These are phyloP conservation scores for Lasioglossum vierecki DNA, from an alignment of 2,888 invertebrate genomes.

Conservation along the genomic window DNA sequence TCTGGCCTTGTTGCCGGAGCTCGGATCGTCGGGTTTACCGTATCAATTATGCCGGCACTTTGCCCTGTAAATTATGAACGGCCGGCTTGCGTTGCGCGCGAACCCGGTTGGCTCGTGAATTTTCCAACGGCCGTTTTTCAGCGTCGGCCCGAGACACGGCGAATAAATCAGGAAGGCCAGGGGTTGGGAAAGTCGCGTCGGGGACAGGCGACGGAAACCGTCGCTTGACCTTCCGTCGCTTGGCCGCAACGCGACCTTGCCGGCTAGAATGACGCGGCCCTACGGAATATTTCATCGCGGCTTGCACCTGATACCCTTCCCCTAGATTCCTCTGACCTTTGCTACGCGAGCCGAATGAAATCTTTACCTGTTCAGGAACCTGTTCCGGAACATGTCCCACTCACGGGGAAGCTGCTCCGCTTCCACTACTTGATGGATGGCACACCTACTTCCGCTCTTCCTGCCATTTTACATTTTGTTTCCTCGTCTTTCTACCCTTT, in stretches of 20 bases:
- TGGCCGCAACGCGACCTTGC: slow-evolving; percentile 57
- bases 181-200: slow-evolving; percentile 20
- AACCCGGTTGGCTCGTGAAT: slow-evolving; percentile 39
- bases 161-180: slow-evolving; percentile 63
- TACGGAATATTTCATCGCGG: slow-evolving; percentile 63
- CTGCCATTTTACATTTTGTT: neutral
- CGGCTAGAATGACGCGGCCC: slow-evolving; percentile 54
- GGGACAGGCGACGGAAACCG: slow-evolving; percentile 47
- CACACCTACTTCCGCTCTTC: neutral
- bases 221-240: slow-evolving; percentile 62
- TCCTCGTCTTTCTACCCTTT: neutral
- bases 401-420: neutral
- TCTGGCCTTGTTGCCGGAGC: slow-evolving; percentile 5
- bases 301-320: slow-evolving; percentile 39
- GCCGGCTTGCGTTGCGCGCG: slow-evolving; percentile 7
- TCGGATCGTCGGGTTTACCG: slow-evolving; percentile 6
- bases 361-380: neutral
- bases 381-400: neutral
- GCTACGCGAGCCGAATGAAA: neutral
- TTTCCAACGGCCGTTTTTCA: slow-evolving; percentile 57
- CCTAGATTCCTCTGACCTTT: neutral
- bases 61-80: slow-evolving; percentile 36
- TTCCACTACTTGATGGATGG: neutral
- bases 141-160: slow-evolving; percentile 29
- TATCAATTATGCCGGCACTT: slow-evolving; percentile 18